Percentiles rank a stretch among this genome's conserved stretches.
Evolutionary conservation across 2,797 vertebrate species (phyloP).

Genomic region (Limnodromus scolopaceus): DNA sequence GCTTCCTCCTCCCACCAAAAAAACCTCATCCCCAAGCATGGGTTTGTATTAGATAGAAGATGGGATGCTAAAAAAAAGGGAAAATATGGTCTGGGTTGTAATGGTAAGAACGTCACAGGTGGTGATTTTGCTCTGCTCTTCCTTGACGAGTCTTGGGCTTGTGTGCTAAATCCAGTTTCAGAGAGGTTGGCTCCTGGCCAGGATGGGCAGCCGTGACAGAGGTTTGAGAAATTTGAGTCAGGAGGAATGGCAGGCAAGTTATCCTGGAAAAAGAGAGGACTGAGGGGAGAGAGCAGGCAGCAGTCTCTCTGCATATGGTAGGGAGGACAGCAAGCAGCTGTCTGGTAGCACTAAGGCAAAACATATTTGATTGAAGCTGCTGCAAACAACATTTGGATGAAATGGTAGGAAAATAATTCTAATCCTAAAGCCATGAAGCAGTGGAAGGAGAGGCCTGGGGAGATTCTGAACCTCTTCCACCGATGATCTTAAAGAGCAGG

Average conservation of each 20-base stretch:
- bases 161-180: not conserved
- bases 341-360: not conserved
- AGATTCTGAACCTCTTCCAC: not conserved
- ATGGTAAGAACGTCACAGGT: not conserved
- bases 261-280: not conserved
- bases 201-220: not conserved
- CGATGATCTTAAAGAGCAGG: not conserved
- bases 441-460: not conserved
- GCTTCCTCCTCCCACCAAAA: rapidly evolving
- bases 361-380: not conserved
- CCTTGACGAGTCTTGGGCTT: not conserved
- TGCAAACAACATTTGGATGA: not conserved
- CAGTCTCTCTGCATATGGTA: not conserved
- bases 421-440: not conserved
- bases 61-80: not conserved
- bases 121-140: not conserved
- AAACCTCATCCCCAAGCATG: not conserved
- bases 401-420: not conserved
- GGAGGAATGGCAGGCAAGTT: not conserved
- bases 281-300: not conserved
- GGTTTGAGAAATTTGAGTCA: not conserved
- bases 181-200: not conserved
- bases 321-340: not conserved
- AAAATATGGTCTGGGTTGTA: not conserved
- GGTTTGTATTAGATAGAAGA: not conserved